These are phyloP conservation scores for Spialia ferax DNA, from an alignment of 2,888 invertebrate genomes.

Conservation along the genomic window DNA sequence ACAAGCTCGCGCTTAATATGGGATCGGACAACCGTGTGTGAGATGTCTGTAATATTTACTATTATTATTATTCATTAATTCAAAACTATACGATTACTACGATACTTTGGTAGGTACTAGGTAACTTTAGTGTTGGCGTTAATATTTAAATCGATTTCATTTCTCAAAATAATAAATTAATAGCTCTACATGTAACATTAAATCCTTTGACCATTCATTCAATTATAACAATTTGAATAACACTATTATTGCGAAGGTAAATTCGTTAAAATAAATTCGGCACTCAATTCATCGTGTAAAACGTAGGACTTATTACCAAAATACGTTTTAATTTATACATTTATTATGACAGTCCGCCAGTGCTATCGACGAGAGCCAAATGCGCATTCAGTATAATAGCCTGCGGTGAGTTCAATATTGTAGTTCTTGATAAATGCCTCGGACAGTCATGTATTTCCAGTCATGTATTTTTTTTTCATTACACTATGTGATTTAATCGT, in stretches of 20 bases:
- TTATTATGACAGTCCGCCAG: conserved; percentile 21
- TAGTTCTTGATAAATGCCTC: background rate
- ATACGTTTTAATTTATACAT: conserved; percentile 27
- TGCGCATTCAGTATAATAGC: conserved; percentile 1
- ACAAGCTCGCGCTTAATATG: too few species aligned
- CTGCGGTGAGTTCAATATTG: conserved; percentile 20
- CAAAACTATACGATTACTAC: too few species aligned
- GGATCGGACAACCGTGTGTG: too few species aligned
- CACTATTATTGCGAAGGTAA: background rate
- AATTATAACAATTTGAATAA: background rate
- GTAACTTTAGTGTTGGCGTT: too few species aligned
- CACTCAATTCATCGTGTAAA: background rate
- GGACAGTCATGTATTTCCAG: background rate
- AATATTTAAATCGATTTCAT: too few species aligned
- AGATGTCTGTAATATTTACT: too few species aligned
- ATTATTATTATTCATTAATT: too few species aligned
- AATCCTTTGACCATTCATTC: too few species aligned
- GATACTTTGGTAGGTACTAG: too few species aligned
- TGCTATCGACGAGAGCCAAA: conserved; percentile 2
- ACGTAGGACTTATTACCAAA: conserved; percentile 1
- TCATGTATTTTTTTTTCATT: background rate
- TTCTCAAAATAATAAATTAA: too few species aligned
- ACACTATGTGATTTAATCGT: too few species aligned
- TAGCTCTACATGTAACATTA: too few species aligned
- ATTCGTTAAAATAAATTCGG: conserved; percentile 3